phyloP scores from a whole-genome alignment of 2,113 vertebrate genomes.

The Galemys pyrenaicus region DNA sequence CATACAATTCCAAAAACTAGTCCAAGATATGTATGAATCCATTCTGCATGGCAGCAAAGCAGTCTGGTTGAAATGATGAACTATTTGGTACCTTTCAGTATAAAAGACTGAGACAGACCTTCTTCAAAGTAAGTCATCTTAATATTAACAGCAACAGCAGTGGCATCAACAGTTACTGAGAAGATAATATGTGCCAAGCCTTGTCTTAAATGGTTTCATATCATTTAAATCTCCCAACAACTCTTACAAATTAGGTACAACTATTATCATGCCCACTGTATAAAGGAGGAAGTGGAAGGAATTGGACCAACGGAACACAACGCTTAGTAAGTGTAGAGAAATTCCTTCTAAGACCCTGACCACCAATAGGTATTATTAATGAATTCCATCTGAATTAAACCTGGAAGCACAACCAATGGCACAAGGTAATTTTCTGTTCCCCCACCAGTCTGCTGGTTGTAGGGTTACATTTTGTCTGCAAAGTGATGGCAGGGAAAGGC shows the following conservation, averaged over 20 bases:
- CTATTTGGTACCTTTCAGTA: not conserved
- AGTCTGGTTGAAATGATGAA: not conserved
- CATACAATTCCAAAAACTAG: not conserved
- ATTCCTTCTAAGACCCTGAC: not conserved
- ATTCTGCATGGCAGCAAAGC: not conserved
- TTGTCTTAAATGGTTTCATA: not conserved
- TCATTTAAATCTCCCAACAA: conserved; percentile 13
- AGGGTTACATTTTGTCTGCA: not conserved
- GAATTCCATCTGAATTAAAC: conserved; percentile 1
- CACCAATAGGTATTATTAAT: not conserved
- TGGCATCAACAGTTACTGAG: not conserved
- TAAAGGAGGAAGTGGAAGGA: not conserved
- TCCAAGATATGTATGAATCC: not conserved
- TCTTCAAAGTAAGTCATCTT: conserved; percentile 6
- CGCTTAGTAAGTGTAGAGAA: not conserved
- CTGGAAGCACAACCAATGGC: not conserved
- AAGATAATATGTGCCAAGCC: not conserved
- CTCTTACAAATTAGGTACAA: not conserved
- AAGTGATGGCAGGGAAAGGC: not conserved
- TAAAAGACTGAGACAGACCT: not conserved
- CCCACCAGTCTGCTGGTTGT: not conserved
- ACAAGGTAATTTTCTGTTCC: not conserved
- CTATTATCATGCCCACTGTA: not conserved
- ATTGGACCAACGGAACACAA: not conserved
- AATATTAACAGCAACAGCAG: not conserved